Base-by-base conservation (phyloP, 2,888 invertebrate species). In the Asteroscopus sphinx region DNA sequence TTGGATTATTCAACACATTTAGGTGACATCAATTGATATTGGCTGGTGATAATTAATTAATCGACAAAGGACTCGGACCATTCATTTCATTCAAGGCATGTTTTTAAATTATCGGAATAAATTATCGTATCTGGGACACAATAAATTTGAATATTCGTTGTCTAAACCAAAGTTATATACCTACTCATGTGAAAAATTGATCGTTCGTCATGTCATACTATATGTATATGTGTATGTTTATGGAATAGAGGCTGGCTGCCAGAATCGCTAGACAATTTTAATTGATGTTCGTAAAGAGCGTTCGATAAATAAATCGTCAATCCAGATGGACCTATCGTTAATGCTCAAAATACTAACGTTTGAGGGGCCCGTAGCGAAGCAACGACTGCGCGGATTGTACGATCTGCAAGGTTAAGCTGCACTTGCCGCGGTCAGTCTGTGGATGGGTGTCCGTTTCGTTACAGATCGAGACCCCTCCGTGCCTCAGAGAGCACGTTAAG, bases 1-100 rank as follows among this genome's bases (percentile, higher is more conserved):
- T 32, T 4, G 17, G 12, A 15, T 28, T 17, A 42, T 17, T n/a
- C 36, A 42, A 42, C 28, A 28, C 16, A 30, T 32, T 17, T 44
- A 35, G 8, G 6, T 25, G 44, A 35, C n/a, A 5, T n/a, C 7
- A 13, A 8, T 30, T 60, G 37, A 35, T 45, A 16, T 41, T 16
- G 15, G n/a, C 25, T 39, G 5, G 12, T 33, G 15, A 28, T 44
- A 11, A 39, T 42, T 51, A 26, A 45, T 58, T 33, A 41, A 60
- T 44, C 11, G n/a, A 26, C 13, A 32, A 47, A 32, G 30, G 35
- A 47, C 28, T n/a, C 41, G 21, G 16, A 15, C n/a, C 28, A 52
- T 35, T 60, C 12, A 47, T 37, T 46, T 25, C 12, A 41, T 45
- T 58, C 36, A 40, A 67, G 26, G 12, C 44, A 25, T 35, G 21